phyloP scores from a whole-genome alignment of 2,888 invertebrate genomes.

The Torymus tubicola region DNA sequence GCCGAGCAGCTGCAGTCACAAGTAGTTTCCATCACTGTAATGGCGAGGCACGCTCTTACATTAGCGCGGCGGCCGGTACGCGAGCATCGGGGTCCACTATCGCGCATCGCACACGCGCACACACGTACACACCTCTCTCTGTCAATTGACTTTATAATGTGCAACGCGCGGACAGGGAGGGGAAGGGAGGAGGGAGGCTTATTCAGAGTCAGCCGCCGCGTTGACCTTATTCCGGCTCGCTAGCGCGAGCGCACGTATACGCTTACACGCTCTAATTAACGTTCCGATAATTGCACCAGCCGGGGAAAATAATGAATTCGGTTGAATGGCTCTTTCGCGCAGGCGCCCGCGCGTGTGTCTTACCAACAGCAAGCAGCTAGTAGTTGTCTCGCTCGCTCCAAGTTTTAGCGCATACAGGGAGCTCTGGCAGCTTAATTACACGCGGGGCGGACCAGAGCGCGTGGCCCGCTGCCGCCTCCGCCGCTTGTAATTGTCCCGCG shows the following conservation, averaged over 20 bases:
- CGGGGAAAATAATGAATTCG: conserved; percentile 8
- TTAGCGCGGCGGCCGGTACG: background rate
- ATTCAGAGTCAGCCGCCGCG: background rate
- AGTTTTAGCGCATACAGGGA: too few species aligned
- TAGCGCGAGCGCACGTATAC: too few species aligned
- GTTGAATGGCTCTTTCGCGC: background rate
- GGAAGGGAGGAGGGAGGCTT: too few species aligned
- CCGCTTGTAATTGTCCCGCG: conserved; percentile 38
- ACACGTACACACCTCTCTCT: background rate
- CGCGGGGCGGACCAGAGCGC: background rate
- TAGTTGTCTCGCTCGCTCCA: too few species aligned
- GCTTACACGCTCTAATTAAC: conserved; percentile 10
- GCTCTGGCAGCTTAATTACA: too few species aligned
- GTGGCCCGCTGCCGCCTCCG: conserved; percentile 3
- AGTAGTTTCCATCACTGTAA: conserved; percentile 60
- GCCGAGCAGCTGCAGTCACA: conserved; percentile 43
- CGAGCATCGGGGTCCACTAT: too few species aligned
- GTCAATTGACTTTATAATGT: conserved; percentile 30
- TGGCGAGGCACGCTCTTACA: conserved; percentile 24
- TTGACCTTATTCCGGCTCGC: conserved; percentile 21
- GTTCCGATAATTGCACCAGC: conserved; percentile 11
- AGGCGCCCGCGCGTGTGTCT: background rate
- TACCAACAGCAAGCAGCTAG: too few species aligned
- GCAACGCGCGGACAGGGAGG: background rate
- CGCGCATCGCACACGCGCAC: background rate